Conservation (phyloP, 2,888 invertebrate species). For the Acrobasis suavella region DNA sequence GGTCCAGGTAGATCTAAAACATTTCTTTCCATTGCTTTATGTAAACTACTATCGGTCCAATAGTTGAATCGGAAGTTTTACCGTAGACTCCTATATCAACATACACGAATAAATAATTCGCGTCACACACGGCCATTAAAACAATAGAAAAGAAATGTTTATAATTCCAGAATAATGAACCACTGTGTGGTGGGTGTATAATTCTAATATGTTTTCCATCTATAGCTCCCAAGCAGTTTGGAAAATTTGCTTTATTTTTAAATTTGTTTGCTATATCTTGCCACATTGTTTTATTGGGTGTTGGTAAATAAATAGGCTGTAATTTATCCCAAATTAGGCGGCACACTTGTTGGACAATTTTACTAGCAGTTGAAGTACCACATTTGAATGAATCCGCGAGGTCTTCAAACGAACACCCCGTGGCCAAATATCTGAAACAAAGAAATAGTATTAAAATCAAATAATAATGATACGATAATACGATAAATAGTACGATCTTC, state of each 20-base stretch:
- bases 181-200: constrained; percentile 8
- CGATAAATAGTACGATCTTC: too few species aligned
- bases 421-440: constrained; percentile 19
- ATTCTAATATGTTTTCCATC: constrained; percentile 17
- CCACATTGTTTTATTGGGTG: constrained; percentile 25
- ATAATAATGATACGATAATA: too few species aligned
- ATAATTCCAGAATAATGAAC: constrained; percentile 17
- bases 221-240: constrained; percentile 21
- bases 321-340: constrained; percentile 21
- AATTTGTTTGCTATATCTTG: constrained; percentile 8
- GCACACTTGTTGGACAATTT: constrained; percentile 27
- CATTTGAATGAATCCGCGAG: constrained; percentile 21
- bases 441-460: too few species aligned
- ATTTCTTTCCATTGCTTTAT: background rate
- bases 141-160: constrained; percentile 19
- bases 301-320: constrained; percentile 25
- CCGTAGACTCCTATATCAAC: constrained; percentile 26
- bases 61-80: background rate
- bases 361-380: constrained; percentile 26
- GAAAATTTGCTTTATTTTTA: constrained; percentile 25
- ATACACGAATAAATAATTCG: constrained; percentile 33
- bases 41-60: background rate
- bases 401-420: constrained; percentile 20
- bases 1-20: constrained; percentile 9
- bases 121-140: constrained; percentile 28